Evolutionary conservation across 2,113 vertebrate species (phyloP).

Genomic region (Salvelinus namaycush): DNA sequence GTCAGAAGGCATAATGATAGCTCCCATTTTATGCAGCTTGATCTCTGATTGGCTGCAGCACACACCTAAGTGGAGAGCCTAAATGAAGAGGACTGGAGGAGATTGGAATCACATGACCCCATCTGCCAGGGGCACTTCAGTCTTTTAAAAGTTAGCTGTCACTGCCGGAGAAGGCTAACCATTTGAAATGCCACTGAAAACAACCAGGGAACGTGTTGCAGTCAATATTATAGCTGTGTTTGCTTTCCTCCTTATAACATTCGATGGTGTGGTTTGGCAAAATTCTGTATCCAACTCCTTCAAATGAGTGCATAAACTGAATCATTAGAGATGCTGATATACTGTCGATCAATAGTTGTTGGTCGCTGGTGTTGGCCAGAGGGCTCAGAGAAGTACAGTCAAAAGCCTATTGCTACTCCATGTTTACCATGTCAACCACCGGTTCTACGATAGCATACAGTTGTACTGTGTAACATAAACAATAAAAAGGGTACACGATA

Average conservation of each 20-base stretch:
- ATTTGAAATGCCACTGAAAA: neutral
- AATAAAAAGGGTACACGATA: conserved; percentile 17
- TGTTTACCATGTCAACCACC: conserved; percentile 45
- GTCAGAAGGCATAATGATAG: conserved; percentile 30
- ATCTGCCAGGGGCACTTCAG: conserved; percentile 18
- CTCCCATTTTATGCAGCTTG: conserved; percentile 22
- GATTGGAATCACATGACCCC: conserved; percentile 34
- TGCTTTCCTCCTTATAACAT: conserved; percentile 11
- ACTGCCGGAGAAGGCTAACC: neutral
- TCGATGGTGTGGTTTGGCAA: conserved; percentile 15
- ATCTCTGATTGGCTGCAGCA: conserved; percentile 18
- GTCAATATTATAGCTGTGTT: conserved; percentile 25
- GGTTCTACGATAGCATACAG: conserved; percentile 16
- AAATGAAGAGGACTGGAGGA: conserved; percentile 26
- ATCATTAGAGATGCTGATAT: conserved; percentile 30
- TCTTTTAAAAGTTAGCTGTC: no score
- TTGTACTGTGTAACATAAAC: conserved; percentile 9
- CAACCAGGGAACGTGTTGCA: conserved; percentile 5
- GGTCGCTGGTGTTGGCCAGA: conserved; percentile 24
- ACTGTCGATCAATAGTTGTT: conserved; percentile 46
- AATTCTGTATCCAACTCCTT: neutral
- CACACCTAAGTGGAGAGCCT: neutral
- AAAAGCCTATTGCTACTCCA: conserved; percentile 41
- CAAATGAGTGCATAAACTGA: conserved; percentile 24
- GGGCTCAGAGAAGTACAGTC: conserved; percentile 16